Evolutionary conservation across 2,113 vertebrate species (phyloP), one percentile per base, ranked within the genome.

Genomic region (Anthoscopus minutus): DNA sequence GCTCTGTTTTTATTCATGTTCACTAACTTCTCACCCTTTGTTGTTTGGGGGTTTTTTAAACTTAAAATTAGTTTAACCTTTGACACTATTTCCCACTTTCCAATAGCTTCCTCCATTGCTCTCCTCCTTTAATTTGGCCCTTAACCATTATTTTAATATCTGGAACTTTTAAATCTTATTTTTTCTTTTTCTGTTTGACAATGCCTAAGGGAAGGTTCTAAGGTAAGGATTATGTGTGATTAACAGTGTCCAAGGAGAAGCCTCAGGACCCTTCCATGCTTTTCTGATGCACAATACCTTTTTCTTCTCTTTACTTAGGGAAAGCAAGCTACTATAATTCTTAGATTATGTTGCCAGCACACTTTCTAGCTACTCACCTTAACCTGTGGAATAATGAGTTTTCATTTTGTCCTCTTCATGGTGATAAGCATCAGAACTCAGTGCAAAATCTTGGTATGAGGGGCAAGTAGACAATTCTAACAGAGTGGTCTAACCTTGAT

Each of bases 41-140:
- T 27, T 54, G 8, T 71, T 61, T 10, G 5, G 6, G 5, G 0
- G 0, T 33, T 44, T 37, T 67, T 71, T 18, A 11, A 76, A 72
- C 11, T 61, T 77, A 48, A 83, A 54, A 33, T 60, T 42, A 33
- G 31, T 88, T 82, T 25, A 83, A 65, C 7, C 14, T 77, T 13
- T 65, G 37, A 44, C 31, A 53, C 22, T 45, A 4, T 80, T 86
- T 80, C 37, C 22, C 28, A 57, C 9, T 15, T 78, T 73, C 27
- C 20, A 23, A 24, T 45, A 10, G 22, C 7, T 45, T 67, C 15
- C 18, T 86, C 16, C n/a, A 7, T 38, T 38, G 13, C 42, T 70
- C n/a, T n/a, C 3, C 28, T 84, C 40, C 30, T 78, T 71, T 67
- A 42, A 38, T 61, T 69, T 57, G 17, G 17, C n/a, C n/a, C 33